Percentiles rank a stretch among this genome's conserved stretches.
phyloP scores from a whole-genome alignment of 1,140 invertebrate species.

The Diploscapter pachys region DNA sequence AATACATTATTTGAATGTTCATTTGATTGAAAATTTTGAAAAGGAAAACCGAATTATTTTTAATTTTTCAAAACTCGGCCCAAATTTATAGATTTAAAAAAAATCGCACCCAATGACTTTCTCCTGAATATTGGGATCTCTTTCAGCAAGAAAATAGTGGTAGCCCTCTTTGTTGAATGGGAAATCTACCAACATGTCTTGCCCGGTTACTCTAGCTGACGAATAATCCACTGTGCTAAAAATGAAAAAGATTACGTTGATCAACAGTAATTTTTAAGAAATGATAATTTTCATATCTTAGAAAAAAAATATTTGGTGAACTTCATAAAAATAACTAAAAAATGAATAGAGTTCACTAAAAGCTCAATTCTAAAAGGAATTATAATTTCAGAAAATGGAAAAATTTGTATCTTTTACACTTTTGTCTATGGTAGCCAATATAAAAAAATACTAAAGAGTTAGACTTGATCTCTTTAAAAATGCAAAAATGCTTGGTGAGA shows the following conservation, averaged over 20 bases:
- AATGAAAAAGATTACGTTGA: neutral
- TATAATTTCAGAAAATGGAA: neutral
- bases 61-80: too few relatives aligned
- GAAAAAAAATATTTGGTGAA: too few relatives aligned
- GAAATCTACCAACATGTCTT: constrained; percentile 63
- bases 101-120: constrained; percentile 54
- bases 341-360: too few relatives aligned
- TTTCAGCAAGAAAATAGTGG: constrained; percentile 89
- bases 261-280: too few relatives aligned
- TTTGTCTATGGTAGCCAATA: neutral
- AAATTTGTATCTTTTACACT: neutral
- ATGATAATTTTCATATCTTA: too few relatives aligned
- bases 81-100: too few relatives aligned
- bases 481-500: neutral
- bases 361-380: neutral
- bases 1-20: too few relatives aligned
- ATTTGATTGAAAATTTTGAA: too few relatives aligned
- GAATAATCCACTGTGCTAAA: constrained; percentile 37
- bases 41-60: too few relatives aligned
- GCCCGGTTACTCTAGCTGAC: constrained; percentile 7
- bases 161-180: constrained; percentile 98
- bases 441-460: neutral
- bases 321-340: too few relatives aligned
- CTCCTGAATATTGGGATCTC: constrained; percentile 92
- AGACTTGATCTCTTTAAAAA: neutral